phyloP scores from a whole-genome alignment of 1,140 invertebrate species.

The Wasmannia auropunctata region DNA sequence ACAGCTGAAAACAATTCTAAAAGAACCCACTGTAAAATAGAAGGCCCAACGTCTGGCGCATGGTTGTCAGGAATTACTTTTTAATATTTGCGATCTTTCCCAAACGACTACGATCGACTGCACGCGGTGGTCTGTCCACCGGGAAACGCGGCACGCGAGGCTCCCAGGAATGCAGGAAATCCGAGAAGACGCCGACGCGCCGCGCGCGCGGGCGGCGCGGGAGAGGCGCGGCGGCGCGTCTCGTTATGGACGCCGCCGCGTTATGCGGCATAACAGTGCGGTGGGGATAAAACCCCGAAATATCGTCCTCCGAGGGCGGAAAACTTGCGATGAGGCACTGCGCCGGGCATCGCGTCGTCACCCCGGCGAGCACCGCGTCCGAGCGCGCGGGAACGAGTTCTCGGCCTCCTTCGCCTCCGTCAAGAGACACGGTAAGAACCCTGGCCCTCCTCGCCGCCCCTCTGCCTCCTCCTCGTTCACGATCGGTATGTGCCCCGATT shows the following conservation, averaged over 20 bases:
- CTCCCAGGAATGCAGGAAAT: background rate
- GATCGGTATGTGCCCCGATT: conserved; percentile 5
- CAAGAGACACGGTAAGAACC: conserved; percentile 64
- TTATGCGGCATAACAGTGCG: conserved; percentile 36
- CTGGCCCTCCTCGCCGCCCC: background rate
- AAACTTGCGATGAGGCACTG: conserved; percentile 55
- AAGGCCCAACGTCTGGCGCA: no score
- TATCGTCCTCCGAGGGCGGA: conserved; percentile 56
- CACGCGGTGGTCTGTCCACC: background rate
- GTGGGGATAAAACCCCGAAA: conserved; percentile 68
- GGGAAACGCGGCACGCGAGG: background rate
- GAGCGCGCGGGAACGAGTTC: conserved; percentile 50
- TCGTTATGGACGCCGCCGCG: background rate
- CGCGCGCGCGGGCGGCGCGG: background rate
- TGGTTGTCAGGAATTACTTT: no score
- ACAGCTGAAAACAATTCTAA: background rate
- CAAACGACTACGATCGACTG: background rate
- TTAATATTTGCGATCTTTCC: no score
- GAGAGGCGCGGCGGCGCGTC: background rate
- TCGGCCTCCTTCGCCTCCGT: background rate
- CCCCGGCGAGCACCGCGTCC: conserved; percentile 24
- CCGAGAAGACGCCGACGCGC: background rate
- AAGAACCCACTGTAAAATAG: background rate
- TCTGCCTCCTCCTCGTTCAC: background rate
- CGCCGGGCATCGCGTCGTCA: background rate